These are phyloP conservation scores for Rhagoletis pomonella DNA, from an alignment of 1,140 invertebrate genomes.

Conservation along the genomic window DNA sequence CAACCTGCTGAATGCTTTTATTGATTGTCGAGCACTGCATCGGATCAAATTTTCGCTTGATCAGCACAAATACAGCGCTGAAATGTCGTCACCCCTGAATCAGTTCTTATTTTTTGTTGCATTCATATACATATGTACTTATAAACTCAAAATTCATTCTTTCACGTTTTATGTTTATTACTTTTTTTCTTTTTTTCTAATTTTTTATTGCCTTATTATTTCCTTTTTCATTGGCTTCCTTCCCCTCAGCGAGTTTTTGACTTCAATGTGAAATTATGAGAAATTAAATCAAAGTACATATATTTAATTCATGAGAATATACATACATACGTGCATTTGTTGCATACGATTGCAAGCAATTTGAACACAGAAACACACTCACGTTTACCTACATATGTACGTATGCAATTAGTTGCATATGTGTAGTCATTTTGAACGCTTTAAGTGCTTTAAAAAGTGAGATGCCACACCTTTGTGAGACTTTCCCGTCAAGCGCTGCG, in stretches of 20 bases:
- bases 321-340: not conserved
- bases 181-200: not conserved
- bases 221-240: not conserved
- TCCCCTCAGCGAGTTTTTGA: not conserved
- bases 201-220: not conserved
- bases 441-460: not conserved
- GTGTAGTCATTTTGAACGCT: not conserved
- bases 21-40: not conserved
- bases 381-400: not conserved
- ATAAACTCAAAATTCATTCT: not conserved
- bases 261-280: constrained; percentile 20
- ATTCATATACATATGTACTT: not conserved
- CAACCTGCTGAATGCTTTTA: constrained; percentile 15
- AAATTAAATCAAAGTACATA: constrained; percentile 39
- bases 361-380: not conserved
- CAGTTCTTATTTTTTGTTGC: not conserved
- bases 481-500: not conserved
- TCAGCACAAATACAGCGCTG: constrained; percentile 3
- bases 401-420: not conserved
- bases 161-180: not conserved
- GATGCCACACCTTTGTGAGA: constrained; percentile 36
- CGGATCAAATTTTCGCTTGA: constrained; percentile 28
- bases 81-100: constrained; percentile 26
- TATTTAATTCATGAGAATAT: constrained; percentile 6
- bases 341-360: too few relatives aligned